Conservation (phyloP, 2,113 vertebrate species). For the Zapus hudsonius region DNA sequence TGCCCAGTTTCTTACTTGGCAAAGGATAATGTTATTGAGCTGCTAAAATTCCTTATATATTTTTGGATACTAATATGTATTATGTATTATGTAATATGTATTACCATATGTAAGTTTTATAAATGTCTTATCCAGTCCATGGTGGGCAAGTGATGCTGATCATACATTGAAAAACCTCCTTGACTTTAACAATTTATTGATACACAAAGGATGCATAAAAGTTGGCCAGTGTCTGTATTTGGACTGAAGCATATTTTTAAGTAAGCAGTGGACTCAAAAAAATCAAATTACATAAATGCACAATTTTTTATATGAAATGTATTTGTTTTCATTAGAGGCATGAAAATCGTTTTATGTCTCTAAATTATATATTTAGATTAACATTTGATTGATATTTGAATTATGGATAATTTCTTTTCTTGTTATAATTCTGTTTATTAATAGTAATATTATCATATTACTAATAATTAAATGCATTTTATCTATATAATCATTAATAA, state of each 20-base stretch:
- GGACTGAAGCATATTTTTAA: not conserved
- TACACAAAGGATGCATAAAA: not conserved
- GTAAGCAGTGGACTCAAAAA: not conserved
- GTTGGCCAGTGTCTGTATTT: not conserved
- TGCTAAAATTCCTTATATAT: no score
- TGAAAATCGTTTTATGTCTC: not conserved
- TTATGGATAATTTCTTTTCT: not conserved
- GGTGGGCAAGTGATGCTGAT: not conserved
- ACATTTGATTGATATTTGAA: not conserved
- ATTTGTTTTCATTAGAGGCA: not conserved
- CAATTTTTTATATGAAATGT: not conserved
- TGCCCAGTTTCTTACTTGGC: no score
- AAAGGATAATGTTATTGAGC: no score
- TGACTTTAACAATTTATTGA: not conserved
- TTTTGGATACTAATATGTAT: no score
- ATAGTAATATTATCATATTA: not conserved
- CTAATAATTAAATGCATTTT: not conserved
- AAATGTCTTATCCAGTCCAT: not conserved
- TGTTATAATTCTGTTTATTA: not conserved
- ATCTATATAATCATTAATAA: not conserved
- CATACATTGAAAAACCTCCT: not conserved
- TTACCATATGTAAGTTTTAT: no score
- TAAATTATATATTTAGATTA: not conserved
- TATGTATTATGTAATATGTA: no score
- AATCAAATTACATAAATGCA: not conserved